Evolutionary conservation across 2,888 invertebrate genomes (phyloP), one percentile per base, ranked within the genome.

Genomic region (Periphyllus acericola): DNA sequence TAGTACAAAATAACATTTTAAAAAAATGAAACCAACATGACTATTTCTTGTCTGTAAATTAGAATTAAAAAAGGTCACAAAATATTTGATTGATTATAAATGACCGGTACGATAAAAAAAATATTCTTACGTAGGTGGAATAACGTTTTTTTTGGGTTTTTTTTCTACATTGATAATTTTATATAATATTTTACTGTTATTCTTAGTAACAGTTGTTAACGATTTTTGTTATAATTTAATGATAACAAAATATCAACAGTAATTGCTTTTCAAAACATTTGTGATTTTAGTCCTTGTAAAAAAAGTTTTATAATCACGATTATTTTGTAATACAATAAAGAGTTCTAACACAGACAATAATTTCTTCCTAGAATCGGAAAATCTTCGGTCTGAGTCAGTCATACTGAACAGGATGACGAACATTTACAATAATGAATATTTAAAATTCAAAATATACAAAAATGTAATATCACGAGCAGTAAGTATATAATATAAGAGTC

Each of bases 391-490:
- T 3, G 5, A 72, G 4, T 21, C 78, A n/a, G 52, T 9, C 25
- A 8, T 40, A 14, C 5, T 46, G 25, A 0, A 46, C 11, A 46
- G 11, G 25, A 11, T 46, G 21, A 55, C 25, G 29, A 21, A 40
- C 6, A 52, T 1, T 21, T 4, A 55, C 8, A 60, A 36, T 4
- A 32, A 81, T 21, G 71, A 21, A 29, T 36, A 72, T 3, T 3
- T 86, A 36, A 55, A 4, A 19, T 86, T 80, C 21, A 86, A 86
- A 5, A 55, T 86, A 1, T 72, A 86, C 25, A 60, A 80, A 72
- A 86, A 86, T 40, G 72, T 74, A 2, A 60, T 74, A 74, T 86
- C 86, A 17, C 86, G 80, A 40, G 60, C 17, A 2, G 86, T 80
- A 60, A 66, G 74, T 74, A 74, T n/a, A 14, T 46, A 46, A 74